A percentile compares a stretch with the other conserved stretches of the same genome.
These are phyloP conservation scores for Atta texana DNA, from an alignment of 1,140 invertebrate genomes.

Conservation along the genomic window DNA sequence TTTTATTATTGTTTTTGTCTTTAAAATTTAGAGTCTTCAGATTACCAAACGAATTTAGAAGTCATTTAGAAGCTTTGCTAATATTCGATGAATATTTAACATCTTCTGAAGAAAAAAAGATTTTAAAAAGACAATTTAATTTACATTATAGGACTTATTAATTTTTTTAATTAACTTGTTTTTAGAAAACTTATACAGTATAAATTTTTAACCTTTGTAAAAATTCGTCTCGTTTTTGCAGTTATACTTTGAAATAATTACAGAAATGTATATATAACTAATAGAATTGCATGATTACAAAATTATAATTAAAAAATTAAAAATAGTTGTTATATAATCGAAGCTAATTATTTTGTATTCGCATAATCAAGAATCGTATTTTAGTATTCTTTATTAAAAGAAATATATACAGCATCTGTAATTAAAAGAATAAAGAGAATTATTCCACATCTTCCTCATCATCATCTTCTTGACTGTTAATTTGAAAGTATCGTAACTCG, in stretches of 20 bases:
- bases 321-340: background rate
- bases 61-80: no score
- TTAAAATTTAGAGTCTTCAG: no score
- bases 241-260: background rate
- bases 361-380: background rate
- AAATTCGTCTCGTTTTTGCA: background rate
- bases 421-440: slow-evolving; percentile 77
- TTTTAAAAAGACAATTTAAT: no score
- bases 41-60: no score
- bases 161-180: no score
- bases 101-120: no score
- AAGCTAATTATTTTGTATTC: no score
- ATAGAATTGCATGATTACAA: background rate
- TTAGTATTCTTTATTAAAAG: slow-evolving; percentile 78
- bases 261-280: background rate
- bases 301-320: background rate
- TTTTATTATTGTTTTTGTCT: no score
- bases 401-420: slow-evolving; percentile 79
- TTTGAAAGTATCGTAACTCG: slow-evolving; percentile 99
- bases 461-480: slow-evolving; percentile 98
- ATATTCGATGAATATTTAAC: no score
- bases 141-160: no score
- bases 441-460: slow-evolving; percentile 97
- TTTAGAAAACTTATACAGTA: background rate
- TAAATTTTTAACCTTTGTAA: background rate